Conservation (phyloP, 2,113 vertebrate species). For the Thinocorus orbignyianus region DNA sequence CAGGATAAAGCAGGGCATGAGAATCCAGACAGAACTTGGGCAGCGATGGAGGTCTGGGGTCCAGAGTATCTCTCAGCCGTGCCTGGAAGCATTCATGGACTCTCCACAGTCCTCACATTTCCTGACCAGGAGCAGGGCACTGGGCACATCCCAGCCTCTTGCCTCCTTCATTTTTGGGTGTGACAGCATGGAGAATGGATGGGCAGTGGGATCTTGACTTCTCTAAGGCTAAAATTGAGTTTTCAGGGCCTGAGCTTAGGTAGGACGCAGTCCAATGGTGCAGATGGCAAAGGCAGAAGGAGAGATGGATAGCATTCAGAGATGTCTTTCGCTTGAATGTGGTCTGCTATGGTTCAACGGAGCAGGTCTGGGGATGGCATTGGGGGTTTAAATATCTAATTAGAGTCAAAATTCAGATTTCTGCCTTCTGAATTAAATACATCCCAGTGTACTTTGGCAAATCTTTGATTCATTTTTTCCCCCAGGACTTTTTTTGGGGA, state of each 20-base stretch:
- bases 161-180: neutral
- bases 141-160: neutral
- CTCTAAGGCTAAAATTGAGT: neutral
- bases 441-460: neutral
- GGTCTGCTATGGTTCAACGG: fast-evolving
- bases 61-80: neutral
- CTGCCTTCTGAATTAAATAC: neutral
- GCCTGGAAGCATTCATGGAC: neutral
- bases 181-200: fast-evolving
- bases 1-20: neutral
- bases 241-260: neutral
- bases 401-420: neutral
- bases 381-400: neutral
- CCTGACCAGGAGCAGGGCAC: neutral
- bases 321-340: neutral
- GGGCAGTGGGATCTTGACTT: neutral
- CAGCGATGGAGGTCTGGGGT: neutral
- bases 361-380: neutral
- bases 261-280: fast-evolving
- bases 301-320: neutral
- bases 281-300: neutral
- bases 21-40: neutral
- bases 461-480: neutral
- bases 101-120: neutral
- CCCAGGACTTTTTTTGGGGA: neutral